These are phyloP conservation scores for Leptinotarsa peninsularis DNA, from an alignment of 2,888 invertebrate species.

Conservation along the genomic window DNA sequence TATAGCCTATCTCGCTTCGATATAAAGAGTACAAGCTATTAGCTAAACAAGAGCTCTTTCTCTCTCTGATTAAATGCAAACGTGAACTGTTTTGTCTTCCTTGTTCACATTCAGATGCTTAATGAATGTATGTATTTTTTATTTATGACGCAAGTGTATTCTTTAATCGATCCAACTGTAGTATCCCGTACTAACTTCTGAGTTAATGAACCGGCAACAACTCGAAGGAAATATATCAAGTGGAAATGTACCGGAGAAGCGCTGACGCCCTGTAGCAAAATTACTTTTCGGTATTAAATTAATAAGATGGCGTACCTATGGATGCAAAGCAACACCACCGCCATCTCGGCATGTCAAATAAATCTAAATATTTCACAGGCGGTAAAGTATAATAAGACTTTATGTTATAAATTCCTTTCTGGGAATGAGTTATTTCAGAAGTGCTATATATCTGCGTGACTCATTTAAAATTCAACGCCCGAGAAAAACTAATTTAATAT, in stretches of 20 bases:
- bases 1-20: too few relatives aligned
- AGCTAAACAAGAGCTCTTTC: too few relatives aligned
- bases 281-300: conserved; percentile 36
- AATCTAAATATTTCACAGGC: conserved; percentile 60
- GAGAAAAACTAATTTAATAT: conserved; percentile 67
- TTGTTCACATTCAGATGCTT: too few relatives aligned
- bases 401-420: conserved; percentile 60
- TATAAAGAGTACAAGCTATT: too few relatives aligned
- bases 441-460: conserved; percentile 63
- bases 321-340: conserved; percentile 46
- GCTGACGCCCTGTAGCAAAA: conserved; percentile 38
- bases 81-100: too few relatives aligned
- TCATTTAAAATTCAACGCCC: conserved; percentile 65
- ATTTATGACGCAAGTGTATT: too few relatives aligned
- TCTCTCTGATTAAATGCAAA: too few relatives aligned
- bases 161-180: too few relatives aligned
- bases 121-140: too few relatives aligned
- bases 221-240: background rate
- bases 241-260: background rate
- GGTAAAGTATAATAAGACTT: conserved; percentile 60
- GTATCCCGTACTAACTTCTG: background rate
- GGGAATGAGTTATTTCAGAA: conserved; percentile 61
- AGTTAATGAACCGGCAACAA: background rate
- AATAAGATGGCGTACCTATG: conserved; percentile 35
- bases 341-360: conserved; percentile 56